A percentile compares a stretch with the other conserved stretches of the same genome.
These are phyloP conservation scores for Caenorhabditis doughertyi DNA, from an alignment of 2,888 invertebrate species.

Conservation along the genomic window DNA sequence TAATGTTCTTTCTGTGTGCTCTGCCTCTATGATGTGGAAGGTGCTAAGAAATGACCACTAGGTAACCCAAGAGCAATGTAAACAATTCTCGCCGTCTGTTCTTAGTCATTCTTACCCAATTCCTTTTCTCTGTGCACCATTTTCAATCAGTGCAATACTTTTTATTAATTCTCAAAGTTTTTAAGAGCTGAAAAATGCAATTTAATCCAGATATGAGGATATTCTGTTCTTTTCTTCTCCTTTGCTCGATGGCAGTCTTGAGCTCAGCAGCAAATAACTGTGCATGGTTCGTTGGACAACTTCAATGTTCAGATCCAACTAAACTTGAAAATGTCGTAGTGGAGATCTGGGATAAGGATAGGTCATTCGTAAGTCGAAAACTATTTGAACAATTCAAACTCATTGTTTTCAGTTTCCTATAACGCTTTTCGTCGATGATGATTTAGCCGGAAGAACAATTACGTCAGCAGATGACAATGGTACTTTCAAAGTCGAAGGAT, in stretches of 20 bases:
- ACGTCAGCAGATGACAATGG: constrained; percentile 71
- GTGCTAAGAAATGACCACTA: constrained; percentile 44
- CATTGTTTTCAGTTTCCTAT: constrained; percentile 49
- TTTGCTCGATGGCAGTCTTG: constrained; percentile 11
- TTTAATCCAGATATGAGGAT: constrained; percentile 22
- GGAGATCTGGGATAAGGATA: constrained; percentile 78
- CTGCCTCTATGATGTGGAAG: background rate
- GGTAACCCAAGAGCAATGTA: constrained; percentile 55
- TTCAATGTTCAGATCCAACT: constrained; percentile 73
- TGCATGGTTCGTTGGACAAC: constrained; percentile 77
- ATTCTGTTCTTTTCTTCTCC: background rate
- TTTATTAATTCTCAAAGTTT: background rate
- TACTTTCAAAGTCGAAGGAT: constrained; percentile 74
- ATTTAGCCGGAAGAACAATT: constrained; percentile 75
- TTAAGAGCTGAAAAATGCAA: background rate
- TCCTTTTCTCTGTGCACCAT: background rate
- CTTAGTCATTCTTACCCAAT: background rate
- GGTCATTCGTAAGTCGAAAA: constrained; percentile 67
- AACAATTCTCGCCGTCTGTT: constrained; percentile 32
- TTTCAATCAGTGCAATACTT: background rate
- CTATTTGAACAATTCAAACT: background rate
- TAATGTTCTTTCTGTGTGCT: background rate
- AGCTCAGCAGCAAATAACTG: constrained; percentile 74
- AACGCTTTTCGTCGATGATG: constrained; percentile 71
- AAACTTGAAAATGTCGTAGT: constrained; percentile 71